Conservation (phyloP, 2,113 vertebrate genomes). For the rabbit (Oryctolagus cuniculus) region DNA sequence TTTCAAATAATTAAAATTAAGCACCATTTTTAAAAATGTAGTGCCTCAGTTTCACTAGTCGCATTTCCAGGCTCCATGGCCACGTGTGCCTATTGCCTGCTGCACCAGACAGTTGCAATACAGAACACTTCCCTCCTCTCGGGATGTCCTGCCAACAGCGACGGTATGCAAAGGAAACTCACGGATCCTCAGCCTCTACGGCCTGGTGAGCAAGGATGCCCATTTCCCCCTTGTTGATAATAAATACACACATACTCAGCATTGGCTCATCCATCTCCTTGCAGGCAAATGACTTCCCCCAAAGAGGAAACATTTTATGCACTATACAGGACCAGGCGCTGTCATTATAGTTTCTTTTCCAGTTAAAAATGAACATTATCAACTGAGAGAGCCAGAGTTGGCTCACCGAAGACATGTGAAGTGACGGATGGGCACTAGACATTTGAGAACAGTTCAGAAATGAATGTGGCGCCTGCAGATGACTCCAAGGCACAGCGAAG, state of each 20-base stretch:
- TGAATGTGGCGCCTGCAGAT: not conserved
- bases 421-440: not conserved
- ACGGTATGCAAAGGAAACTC: accelerated
- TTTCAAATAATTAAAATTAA: not conserved
- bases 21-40: not conserved
- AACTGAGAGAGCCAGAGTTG: not conserved
- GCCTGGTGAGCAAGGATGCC: not conserved
- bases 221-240: not conserved
- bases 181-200: not conserved
- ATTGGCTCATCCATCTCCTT: not conserved
- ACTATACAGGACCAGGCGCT: not conserved
- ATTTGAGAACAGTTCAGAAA: conserved; percentile 1
- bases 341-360: not conserved
- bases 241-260: not conserved
- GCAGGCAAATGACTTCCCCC: not conserved
- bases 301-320: not conserved
- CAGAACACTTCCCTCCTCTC: no score
- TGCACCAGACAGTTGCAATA: not conserved
- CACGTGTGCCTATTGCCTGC: not conserved
- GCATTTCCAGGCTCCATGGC: not conserved
- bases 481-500: not conserved
- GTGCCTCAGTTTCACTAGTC: not conserved
- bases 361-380: not conserved
- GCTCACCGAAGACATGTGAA: not conserved
- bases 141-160: not conserved